Evolutionary conservation across 2,797 vertebrate species (phyloP).

Genomic region (Chaetodon trifasciatus): DNA sequence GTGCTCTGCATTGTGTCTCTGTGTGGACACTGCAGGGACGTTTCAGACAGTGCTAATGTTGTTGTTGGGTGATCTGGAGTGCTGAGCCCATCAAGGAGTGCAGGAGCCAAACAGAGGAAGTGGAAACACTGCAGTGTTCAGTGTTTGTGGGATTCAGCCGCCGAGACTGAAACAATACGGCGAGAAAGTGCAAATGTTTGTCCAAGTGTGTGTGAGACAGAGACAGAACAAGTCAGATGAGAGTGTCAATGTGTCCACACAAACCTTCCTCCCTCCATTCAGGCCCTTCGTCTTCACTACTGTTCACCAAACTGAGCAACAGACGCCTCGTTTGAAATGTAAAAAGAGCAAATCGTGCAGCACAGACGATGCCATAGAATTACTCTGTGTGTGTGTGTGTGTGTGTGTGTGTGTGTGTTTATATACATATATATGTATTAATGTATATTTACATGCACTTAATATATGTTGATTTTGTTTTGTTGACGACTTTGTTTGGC

Average conservation of each 20-base stretch:
- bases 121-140: conserved; percentile 2
- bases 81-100: neutral
- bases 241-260: too few relatives aligned
- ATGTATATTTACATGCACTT: too few relatives aligned
- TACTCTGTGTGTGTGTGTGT: neutral
- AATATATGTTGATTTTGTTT: too few relatives aligned
- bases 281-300: neutral
- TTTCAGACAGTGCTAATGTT: neutral
- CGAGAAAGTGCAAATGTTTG: neutral
- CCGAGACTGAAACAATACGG: neutral
- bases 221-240: neutral
- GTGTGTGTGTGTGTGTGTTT: too few relatives aligned
- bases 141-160: neutral
- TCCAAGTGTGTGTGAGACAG: neutral
- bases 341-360: neutral
- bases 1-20: conserved; percentile 15
- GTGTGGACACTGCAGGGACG: conserved; percentile 13
- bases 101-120: conserved; percentile 1
- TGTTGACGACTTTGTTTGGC: neutral
- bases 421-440: too few relatives aligned
- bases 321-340: neutral
- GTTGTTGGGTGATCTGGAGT: neutral
- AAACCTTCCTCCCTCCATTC: neutral
- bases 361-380: neutral
- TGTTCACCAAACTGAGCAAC: neutral